Conservation (phyloP, 1,140 invertebrate genomes). For the Hylaeus anthracinus region DNA sequence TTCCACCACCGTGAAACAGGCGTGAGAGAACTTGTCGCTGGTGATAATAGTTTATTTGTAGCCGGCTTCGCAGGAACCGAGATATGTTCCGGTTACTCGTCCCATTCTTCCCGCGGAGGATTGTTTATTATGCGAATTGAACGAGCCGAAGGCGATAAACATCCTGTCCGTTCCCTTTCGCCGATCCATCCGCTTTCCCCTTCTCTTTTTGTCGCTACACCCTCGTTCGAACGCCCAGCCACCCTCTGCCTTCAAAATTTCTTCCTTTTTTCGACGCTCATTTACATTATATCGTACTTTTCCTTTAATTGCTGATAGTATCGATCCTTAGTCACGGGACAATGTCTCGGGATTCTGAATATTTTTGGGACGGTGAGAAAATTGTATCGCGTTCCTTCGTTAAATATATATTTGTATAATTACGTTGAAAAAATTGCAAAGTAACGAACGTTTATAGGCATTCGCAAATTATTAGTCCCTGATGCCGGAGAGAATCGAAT, state of each 20-base stretch:
- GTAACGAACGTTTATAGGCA: too few relatives aligned
- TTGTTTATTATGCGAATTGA: conserved; percentile 81
- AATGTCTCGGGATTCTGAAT: too few relatives aligned
- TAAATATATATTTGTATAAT: too few relatives aligned
- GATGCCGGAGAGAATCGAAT: neutral
- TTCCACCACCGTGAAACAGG: conserved; percentile 63
- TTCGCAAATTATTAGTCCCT: too few relatives aligned
- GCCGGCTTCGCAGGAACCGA: conserved; percentile 70
- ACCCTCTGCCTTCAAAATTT: conserved; percentile 5
- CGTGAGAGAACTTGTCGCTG: conserved; percentile 80
- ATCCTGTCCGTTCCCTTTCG: conserved; percentile 73
- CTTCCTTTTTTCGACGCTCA: neutral
- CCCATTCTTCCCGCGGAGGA: conserved; percentile 72
- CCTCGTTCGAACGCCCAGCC: neutral
- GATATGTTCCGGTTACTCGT: conserved; percentile 80
- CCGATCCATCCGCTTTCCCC: conserved; percentile 30
- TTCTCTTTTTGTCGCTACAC: conserved; percentile 29
- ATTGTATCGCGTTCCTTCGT: too few relatives aligned
- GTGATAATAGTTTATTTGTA: conserved; percentile 82
- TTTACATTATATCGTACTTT: neutral
- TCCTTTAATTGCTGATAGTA: conserved; percentile 1
- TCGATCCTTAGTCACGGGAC: neutral
- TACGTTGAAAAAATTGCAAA: too few relatives aligned
- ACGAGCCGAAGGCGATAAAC: conserved; percentile 79
- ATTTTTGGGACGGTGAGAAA: too few relatives aligned